phyloP scores from a whole-genome alignment of 2,113 vertebrate genomes.

The Hippocampus mohnikei region DNA sequence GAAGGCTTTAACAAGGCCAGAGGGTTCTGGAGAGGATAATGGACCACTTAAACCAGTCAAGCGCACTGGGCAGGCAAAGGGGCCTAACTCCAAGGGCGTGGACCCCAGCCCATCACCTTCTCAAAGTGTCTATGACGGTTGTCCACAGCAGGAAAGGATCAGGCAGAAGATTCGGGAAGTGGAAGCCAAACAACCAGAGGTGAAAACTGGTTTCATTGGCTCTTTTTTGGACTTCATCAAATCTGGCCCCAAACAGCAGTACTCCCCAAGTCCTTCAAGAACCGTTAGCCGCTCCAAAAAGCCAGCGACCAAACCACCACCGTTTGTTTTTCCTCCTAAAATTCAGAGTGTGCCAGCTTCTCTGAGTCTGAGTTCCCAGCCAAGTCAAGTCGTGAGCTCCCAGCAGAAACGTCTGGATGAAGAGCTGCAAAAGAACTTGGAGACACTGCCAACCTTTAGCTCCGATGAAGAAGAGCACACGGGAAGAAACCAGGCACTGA shows the following conservation, averaged over 20 bases:
- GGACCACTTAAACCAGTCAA: conserved; percentile 76
- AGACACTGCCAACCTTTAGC: conserved; percentile 88
- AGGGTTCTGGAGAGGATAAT: conserved; percentile 74
- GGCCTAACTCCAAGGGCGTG: conserved; percentile 80
- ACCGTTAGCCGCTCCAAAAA: conserved; percentile 83
- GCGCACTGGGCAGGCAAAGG: conserved; percentile 79
- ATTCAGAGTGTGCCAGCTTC: conserved; percentile 56
- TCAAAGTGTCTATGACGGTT: conserved; percentile 81
- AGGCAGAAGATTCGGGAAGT: conserved; percentile 96
- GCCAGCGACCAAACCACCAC: conserved; percentile 68
- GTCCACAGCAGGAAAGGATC: conserved; percentile 95
- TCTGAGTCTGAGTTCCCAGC: conserved; percentile 59
- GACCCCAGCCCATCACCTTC: conserved; percentile 77
- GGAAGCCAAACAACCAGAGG: conserved; percentile 96
- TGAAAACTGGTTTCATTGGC: conserved; percentile 95
- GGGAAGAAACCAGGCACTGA: conserved; percentile 84
- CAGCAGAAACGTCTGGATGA: conserved; percentile 82
- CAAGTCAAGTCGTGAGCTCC: conserved; percentile 64
- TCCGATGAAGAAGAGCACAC: conserved; percentile 94
- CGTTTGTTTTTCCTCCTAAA: conserved; percentile 72
- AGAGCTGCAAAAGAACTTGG: conserved; percentile 87
- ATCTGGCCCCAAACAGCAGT: conserved; percentile 92
- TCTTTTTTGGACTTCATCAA: conserved; percentile 98
- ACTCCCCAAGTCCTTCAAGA: conserved; percentile 85
- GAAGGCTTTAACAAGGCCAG: conserved; percentile 76